Base-by-base conservation (phyloP, 2,888 invertebrate genomes). In the Harpalus rufipes region DNA sequence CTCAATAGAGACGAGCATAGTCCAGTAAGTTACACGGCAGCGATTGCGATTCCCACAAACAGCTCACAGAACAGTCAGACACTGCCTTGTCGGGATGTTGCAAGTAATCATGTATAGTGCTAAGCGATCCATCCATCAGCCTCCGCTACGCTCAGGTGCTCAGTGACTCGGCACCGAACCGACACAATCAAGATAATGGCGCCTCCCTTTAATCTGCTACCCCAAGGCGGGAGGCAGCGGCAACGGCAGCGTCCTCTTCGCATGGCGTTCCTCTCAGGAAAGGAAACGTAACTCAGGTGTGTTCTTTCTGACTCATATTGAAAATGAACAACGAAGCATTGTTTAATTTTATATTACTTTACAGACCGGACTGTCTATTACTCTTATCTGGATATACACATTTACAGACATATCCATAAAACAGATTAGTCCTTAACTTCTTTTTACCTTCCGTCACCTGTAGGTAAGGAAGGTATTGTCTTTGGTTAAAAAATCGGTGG, bases 181-280 rank as follows among this genome's bases (percentile, higher is more conserved):
- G 88, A 88, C 87, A 88, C 88, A 88, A 88, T 88, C 88, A 88
- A 87, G 88, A 88, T 88, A 88, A 88, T 88, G 88, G 88, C 86
- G 85, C 86, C 85, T 85, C 86, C 85, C 85, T 44, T 74, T 74
- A 74, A 74, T 74, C 72, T 74, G 72, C 25, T 16, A 41, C 44
- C 41, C 10, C 8, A 14, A 39, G 39, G 14, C 18, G 12, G 12
- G 44, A n/a, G n/a, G 1, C 39, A 32, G 39, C 39, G 68, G 1
- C 39, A 32, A 14, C 39, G 68, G 84, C 81, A 78, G 86, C 80
- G 86, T 86, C 86, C 86, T 86, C 87, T 85, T 41, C 85, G 56
- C 56, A 63, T 59, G 68, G 56, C 32, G 21, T 65, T 74, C 61
- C 59, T 21, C 59, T 82, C 61, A 80, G 59, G 76, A 21, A 78